These are phyloP conservation scores for Standfussiana lucernea DNA, from an alignment of 2,888 invertebrate genomes.

Conservation along the genomic window DNA sequence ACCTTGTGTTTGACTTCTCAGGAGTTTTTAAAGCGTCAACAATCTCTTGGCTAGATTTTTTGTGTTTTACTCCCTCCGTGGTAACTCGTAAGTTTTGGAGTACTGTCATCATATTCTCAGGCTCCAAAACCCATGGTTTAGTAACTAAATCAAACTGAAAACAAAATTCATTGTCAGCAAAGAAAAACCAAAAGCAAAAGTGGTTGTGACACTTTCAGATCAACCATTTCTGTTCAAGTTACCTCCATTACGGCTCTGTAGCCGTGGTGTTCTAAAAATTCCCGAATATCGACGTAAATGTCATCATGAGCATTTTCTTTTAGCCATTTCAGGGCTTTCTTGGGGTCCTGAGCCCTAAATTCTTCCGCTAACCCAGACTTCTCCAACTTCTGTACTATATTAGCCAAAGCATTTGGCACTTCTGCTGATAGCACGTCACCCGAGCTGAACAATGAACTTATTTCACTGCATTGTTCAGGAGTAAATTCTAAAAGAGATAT, in stretches of 20 bases:
- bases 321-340: slow-evolving; percentile 91
- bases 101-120: slow-evolving; percentile 91
- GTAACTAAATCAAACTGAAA: slow-evolving; percentile 92
- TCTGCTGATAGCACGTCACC: slow-evolving; percentile 94
- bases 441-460: slow-evolving; percentile 92
- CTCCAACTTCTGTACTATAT: slow-evolving; percentile 85
- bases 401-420: slow-evolving; percentile 91
- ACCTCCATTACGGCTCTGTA: slow-evolving; percentile 93
- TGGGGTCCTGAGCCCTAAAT: slow-evolving; percentile 87
- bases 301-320: slow-evolving; percentile 82
- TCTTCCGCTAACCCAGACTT: slow-evolving; percentile 84
- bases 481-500: slow-evolving; percentile 89
- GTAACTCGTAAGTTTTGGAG: slow-evolving; percentile 88
- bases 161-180: neutral
- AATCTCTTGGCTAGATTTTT: slow-evolving; percentile 84
- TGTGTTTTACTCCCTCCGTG: slow-evolving; percentile 69
- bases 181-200: neutral
- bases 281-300: slow-evolving; percentile 85
- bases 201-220: neutral
- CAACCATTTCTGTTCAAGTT: slow-evolving; percentile 41
- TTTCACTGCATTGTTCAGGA: slow-evolving; percentile 92
- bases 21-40: slow-evolving; percentile 88
- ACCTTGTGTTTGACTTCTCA: slow-evolving; percentile 86
- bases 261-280: slow-evolving; percentile 93
- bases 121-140: slow-evolving; percentile 92